A percentile compares a stretch with the other conserved stretches of the same genome.
phyloP scores from a whole-genome alignment of 2,797 vertebrate genomes.

The Xerus rutilus region DNA sequence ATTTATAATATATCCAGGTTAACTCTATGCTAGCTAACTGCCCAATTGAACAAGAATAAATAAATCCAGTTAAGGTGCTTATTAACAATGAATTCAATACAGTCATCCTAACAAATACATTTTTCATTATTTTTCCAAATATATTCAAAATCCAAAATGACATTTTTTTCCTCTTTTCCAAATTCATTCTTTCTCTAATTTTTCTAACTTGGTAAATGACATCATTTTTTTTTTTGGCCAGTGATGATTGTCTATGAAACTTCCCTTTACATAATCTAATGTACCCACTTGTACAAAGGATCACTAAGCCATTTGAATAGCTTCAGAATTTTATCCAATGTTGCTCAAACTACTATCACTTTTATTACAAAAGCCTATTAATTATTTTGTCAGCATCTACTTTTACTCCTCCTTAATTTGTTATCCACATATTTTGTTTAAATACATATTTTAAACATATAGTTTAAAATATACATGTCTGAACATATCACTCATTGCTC shows the following conservation, averaged over 20 bases:
- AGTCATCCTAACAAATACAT: conserved; percentile 11
- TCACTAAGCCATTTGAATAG: not conserved
- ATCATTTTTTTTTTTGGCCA: conserved; percentile 41
- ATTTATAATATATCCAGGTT: not conserved
- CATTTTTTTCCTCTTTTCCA: not conserved
- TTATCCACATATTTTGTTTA: not conserved
- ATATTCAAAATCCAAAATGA: conserved; percentile 44
- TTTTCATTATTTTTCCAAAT: conserved; percentile 39
- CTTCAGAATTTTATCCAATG: conserved; percentile 43
- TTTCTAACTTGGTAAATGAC: conserved; percentile 24
- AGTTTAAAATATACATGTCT: conserved; percentile 32
- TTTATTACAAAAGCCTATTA: conserved; percentile 24
- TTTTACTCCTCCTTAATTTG: conserved; percentile 19
- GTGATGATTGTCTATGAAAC: not conserved
- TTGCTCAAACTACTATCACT: conserved; percentile 30
- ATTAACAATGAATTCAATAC: conserved; percentile 5
- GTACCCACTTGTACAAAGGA: not conserved
- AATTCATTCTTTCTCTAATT: conserved; percentile 54
- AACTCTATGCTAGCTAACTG: conserved; percentile 6
- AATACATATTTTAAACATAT: conserved; percentile 34
- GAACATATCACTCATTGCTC: not conserved
- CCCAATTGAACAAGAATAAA: conserved; percentile 26
- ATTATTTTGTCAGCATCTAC: not conserved
- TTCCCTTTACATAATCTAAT: not conserved
- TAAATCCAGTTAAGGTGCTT: conserved; percentile 19